Base-by-base conservation (phyloP, 2,797 vertebrate species). In the Urophycis tenuis region DNA sequence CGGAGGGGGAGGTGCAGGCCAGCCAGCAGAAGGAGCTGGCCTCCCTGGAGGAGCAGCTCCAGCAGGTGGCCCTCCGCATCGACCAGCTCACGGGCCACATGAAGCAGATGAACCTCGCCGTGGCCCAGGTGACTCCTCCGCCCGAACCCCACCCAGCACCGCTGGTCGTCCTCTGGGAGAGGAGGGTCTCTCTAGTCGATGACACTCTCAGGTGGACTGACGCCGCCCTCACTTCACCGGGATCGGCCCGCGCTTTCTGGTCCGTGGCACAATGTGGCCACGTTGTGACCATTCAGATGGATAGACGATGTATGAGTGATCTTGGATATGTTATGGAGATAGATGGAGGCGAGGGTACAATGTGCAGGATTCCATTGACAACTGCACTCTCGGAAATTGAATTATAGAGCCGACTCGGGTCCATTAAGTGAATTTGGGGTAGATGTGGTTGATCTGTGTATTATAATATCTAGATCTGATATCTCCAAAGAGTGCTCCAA, bases 1-100 rank as follows among this genome's bases (percentile, higher is more conserved):
- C 92, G 2, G 93, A 94, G 80, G 89, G 93, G 80, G 93, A 94
- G 30, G 78, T 76, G 5, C 88, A 90, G 86, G 90, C 86, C 5
- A 83, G 80, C 74, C 95, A 95, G 82, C 91, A 95, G 85, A 91
- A 92, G 71, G 95, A 95, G 81, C 77, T 96, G 35, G 81, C 84
- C 0, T 82, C 85, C 4, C 88, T 96, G 25, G 90, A 89, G 86
- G 88, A 93, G 79, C 91, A 94, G 77, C 82, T 96, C 7, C 92
- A 95, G 77, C 88, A 91, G 53, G 86, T 95, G 36, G 92, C 91
- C 49, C 81, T 71, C n/a, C 90, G 89, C 10, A 90, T 93, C 1
- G 92, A 95, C 34, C 92, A 93, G 60, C 88, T 93, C 0, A 86
- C 91, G 3, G 87, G 87, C 25, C 90, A 93, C 77, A 91, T 94